Evolutionary conservation across 1,140 invertebrate genomes (phyloP).

Genomic region (Zophobas morio): DNA sequence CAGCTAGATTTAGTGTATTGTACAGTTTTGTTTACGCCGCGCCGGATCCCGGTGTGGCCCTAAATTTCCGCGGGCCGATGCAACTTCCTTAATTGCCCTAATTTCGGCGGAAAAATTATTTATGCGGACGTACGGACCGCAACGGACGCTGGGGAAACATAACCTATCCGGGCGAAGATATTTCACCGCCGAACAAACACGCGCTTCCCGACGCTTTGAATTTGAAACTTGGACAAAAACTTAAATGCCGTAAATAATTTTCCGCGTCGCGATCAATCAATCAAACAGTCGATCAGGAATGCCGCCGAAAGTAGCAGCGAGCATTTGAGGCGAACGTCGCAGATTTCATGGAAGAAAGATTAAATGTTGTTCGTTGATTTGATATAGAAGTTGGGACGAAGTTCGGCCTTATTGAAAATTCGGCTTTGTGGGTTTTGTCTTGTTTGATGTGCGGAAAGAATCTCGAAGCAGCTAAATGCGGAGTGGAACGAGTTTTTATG

Average conservation of each 20-base stretch:
- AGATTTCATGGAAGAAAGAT: constrained; percentile 9
- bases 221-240: not conserved
- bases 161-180: not conserved
- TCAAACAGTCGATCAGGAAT: not conserved
- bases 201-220: not conserved
- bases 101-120: constrained; percentile 30
- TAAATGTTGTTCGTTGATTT: constrained; percentile 3
- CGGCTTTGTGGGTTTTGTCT: too few species aligned
- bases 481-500: too few species aligned
- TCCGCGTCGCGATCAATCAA: constrained; percentile 18
- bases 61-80: constrained; percentile 11
- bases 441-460: not conserved
- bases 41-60: constrained; percentile 11
- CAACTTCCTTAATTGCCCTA: constrained; percentile 34
- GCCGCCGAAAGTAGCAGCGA: not conserved
- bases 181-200: not conserved
- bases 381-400: not conserved
- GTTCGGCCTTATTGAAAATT: not conserved
- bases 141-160: not conserved
- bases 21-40: constrained; percentile 16
- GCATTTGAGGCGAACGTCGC: constrained; percentile 9
- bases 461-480: not conserved
- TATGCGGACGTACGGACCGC: not conserved
- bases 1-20: constrained; percentile 26
- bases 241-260: constrained; percentile 24